These are phyloP conservation scores for Oryzias celebensis DNA, from an alignment of 2,113 vertebrate species.

Conservation along the genomic window DNA sequence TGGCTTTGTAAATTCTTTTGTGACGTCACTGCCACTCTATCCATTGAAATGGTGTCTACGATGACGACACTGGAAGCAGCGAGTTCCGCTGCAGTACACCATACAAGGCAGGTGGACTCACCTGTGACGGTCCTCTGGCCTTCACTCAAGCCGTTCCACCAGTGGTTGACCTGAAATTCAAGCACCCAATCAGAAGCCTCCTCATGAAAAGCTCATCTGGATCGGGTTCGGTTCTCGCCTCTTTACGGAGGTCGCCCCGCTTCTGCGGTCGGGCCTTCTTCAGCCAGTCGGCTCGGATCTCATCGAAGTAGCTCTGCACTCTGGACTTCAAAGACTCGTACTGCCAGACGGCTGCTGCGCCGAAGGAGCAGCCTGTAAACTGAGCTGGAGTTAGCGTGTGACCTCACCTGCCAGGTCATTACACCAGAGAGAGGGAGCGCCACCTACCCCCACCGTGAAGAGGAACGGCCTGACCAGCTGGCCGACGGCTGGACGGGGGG, in stretches of 20 bases:
- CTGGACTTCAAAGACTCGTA: slow-evolving; percentile 90
- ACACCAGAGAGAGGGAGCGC: no score
- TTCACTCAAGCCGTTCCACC: slow-evolving; percentile 94
- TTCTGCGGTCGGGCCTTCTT: slow-evolving; percentile 87
- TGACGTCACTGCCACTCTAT: no score
- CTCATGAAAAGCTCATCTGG: no score
- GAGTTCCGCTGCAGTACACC: no score
- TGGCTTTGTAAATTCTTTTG: no score
- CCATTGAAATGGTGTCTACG: no score
- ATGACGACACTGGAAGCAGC: no score
- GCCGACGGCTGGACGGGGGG: slow-evolving; percentile 60
- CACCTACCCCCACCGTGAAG: slow-evolving; percentile 89
- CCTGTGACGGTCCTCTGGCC: slow-evolving; percentile 92
- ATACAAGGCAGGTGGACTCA: slow-evolving; percentile 64
- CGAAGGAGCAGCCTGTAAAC: slow-evolving; percentile 95
- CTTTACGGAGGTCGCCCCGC: slow-evolving; percentile 85
- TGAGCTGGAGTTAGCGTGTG: slow-evolving; percentile 62
- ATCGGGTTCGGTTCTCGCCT: slow-evolving; percentile 71
- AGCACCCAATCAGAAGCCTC: slow-evolving; percentile 21
- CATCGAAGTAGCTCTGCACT: slow-evolving; percentile 88
- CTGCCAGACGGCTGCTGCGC: slow-evolving; percentile 92
- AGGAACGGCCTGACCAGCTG: slow-evolving; percentile 83
- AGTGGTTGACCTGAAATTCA: slow-evolving; percentile 89
- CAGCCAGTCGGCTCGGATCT: slow-evolving; percentile 86
- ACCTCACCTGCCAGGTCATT: accelerated